Base-by-base conservation (phyloP, 1,140 invertebrate genomes). In the Drosophila orena region DNA sequence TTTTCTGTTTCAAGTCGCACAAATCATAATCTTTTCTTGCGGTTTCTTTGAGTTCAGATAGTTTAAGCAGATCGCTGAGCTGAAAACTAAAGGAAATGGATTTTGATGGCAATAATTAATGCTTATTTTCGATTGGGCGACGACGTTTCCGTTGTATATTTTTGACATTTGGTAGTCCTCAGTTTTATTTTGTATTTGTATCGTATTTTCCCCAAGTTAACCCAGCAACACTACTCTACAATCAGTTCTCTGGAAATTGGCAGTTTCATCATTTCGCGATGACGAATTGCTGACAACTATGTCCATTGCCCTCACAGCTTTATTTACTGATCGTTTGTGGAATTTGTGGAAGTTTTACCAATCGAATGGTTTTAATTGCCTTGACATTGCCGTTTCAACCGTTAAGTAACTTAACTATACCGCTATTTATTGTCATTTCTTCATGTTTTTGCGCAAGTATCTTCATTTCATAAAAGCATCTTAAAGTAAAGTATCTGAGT, bases 1-100 rank as follows among this genome's bases (percentile, higher is more conserved):
- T 65, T 75, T 56, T 74, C 58, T 75, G 44, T 74, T 74, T 56
- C 57, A 61, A 40, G 17, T 70, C 62, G 24, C 50, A 56, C 53
- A 71, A 68, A 69, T 69, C 61, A 69, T 68, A 52, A 34, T 69
- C 34, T 47, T 37, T 46, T 20, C n/a, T 38, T 65, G 62, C 62
- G 56, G 57, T 62, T 62, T 12, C 35, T 61, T 60, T 60, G 53
- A 27, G 24, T 34, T 38, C n/a, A 4, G 2, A 11, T 20, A 3
- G 15, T 34, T 40, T 3, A 14, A 17, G 38, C 12, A 57, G 30
- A 60, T 65, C 30, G n/a, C 17, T 17, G 12, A 42, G 6, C n/a
- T 42, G 22, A 43, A 27, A 35, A 47, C 12, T 24, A 54, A 22
- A 14, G 15, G 37, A 27, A 17, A 15, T 38, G 1, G 27, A 3